phyloP scores from a whole-genome alignment of 30 jellyfish, hydroid and myxozoan species.

The Turritopsis rubra region DNA sequence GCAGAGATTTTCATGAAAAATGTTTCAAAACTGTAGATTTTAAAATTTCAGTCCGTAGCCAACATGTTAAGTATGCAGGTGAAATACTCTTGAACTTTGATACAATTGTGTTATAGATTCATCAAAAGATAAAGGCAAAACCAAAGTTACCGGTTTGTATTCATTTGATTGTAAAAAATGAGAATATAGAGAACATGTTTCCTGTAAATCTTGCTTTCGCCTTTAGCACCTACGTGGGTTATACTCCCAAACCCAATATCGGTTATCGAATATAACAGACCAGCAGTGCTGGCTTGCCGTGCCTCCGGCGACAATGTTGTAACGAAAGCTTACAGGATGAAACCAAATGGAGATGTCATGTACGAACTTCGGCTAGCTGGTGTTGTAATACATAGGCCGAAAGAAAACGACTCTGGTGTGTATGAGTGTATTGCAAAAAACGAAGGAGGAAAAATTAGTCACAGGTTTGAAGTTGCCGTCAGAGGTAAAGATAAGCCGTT shows the following conservation, averaged over 20 bases:
- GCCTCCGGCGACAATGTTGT: neutral
- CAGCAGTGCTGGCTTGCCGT: slow-evolving; percentile 21
- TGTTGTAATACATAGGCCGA: slow-evolving; percentile 27
- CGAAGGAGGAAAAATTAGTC: slow-evolving; percentile 14
- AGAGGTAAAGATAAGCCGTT: neutral
- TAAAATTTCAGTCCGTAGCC: neutral
- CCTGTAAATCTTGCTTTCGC: neutral
- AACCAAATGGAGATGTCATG: slow-evolving; percentile 7
- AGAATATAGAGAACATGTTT: neutral
- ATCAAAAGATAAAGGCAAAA: neutral
- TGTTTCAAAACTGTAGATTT: neutral
- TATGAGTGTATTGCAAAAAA: slow-evolving; percentile 27
- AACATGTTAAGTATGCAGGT: neutral
- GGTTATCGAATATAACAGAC: neutral
- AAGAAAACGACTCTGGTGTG: slow-evolving; percentile 26
- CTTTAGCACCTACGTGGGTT: slow-evolving; percentile 19
- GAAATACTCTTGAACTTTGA: neutral
- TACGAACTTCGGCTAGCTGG: slow-evolving; percentile 19
- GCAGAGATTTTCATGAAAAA: no score
- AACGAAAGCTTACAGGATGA: slow-evolving; percentile 22
- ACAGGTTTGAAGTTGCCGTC: slow-evolving; percentile 13
- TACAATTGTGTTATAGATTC: neutral
- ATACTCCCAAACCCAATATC: slow-evolving; percentile 25
- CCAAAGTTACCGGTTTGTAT: neutral
- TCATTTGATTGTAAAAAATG: neutral